Percentiles rank a stretch among this genome's conserved stretches.
phyloP scores from a whole-genome alignment of 2,113 vertebrate species.

The Ptyas mucosa region DNA sequence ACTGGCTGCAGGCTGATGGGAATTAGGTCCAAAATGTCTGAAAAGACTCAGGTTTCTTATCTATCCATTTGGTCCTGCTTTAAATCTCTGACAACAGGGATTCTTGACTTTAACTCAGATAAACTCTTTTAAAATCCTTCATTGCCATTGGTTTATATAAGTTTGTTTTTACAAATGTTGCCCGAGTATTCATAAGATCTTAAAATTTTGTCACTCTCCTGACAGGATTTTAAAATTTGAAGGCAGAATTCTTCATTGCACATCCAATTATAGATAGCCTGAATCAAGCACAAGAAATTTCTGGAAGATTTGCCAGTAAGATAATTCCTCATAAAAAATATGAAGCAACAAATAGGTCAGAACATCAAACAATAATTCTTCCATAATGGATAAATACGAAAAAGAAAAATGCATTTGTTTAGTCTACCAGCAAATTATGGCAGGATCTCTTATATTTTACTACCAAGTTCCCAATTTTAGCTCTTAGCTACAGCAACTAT shows the following conservation, averaged over 20 bases:
- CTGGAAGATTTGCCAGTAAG: not conserved
- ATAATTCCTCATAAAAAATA: not conserved
- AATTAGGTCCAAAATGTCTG: not conserved
- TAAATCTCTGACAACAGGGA: not conserved
- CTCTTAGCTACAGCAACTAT: not conserved
- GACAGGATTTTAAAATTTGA: not conserved
- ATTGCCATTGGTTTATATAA: not conserved
- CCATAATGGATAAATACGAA: not conserved
- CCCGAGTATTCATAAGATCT: not conserved
- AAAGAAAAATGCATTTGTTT: not conserved
- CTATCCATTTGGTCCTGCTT: not conserved
- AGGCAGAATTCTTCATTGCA: not conserved
- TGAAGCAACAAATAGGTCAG: not conserved
- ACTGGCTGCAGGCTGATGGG: not conserved
- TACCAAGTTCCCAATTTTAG: not conserved
- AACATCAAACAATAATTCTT: not conserved
- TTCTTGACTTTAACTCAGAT: not conserved
- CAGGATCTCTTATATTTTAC: not conserved
- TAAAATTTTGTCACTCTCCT: not conserved
- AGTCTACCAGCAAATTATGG: not conserved
- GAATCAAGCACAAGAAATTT: not conserved
- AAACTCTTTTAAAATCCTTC: not conserved
- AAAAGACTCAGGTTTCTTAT: not conserved
- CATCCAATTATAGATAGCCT: not conserved
- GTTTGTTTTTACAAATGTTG: not conserved